phyloP scores from a whole-genome alignment of 2,797 vertebrate species.

The Sorex maritimensis region DNA sequence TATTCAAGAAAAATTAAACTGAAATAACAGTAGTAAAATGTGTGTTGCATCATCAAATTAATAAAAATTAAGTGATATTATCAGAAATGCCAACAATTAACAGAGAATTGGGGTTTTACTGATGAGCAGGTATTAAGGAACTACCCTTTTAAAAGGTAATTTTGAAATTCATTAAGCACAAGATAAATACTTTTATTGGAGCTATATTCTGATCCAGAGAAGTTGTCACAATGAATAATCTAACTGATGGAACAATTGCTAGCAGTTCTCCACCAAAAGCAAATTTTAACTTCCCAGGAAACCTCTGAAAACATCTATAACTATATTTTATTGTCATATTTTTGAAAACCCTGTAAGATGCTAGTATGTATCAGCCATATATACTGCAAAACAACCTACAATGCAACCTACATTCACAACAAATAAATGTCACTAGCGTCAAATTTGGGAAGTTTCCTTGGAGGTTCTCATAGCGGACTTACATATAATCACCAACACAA shows the following conservation, averaged over 20 bases:
- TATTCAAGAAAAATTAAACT: neutral
- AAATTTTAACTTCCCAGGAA: neutral
- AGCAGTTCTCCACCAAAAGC: neutral
- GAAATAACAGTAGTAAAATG: neutral
- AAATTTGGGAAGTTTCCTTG: neutral
- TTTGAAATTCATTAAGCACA: constrained; percentile 33
- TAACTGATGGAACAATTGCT: constrained; percentile 22
- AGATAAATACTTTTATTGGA: constrained; percentile 51
- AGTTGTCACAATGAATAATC: constrained; percentile 43
- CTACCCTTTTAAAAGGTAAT: constrained; percentile 42
- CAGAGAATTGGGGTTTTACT: constrained; percentile 41
- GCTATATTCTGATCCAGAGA: constrained; percentile 19
- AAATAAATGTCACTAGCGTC: neutral
- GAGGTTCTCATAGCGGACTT: neutral
- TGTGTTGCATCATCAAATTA: neutral
- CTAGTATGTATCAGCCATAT: neutral
- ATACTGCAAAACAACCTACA: neutral
- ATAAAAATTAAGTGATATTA: constrained; percentile 16
- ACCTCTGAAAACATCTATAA: neutral
- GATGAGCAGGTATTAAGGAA: neutral
- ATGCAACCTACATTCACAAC: neutral
- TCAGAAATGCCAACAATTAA: neutral
- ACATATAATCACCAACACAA: neutral
- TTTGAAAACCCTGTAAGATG: neutral
- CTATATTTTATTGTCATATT: neutral